Base-by-base conservation (phyloP, 2,888 invertebrate genomes). In the Troglohyphantes excavatus region DNA sequence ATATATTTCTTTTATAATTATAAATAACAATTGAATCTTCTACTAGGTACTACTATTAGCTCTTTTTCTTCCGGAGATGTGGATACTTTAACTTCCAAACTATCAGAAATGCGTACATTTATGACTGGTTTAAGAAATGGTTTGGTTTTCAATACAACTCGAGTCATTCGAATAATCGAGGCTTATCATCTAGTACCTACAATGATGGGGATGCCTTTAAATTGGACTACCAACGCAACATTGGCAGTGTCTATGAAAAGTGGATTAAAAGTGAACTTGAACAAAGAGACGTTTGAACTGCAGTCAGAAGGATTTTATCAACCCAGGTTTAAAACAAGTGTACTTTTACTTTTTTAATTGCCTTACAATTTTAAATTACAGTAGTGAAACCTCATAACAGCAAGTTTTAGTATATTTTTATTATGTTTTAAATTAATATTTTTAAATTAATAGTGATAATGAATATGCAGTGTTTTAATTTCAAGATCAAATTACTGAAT, bases 201-300 rank as follows among this genome's bases (percentile, higher is more conserved):
- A 2, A 67, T 91, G 78, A 91, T 91, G 91, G 91, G 91, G 5
- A 59, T 90, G 19, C 90, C 91, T 2, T 67, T 91, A 3, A 91
- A 90, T 23, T 91, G 91, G 91, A 90, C 91, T 33, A 83, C 90
- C 2, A 90, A 90, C 19, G 91, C 82, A 17, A 90, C 81, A 11
- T 33, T 90, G 3, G 90, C 82, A 1, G 61, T 76, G 23, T 87
- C 86, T 13, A 1, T 88, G 13, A 68, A 90, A 61, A 46, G 75
- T 53, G 82, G 85, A n/a, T 65, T 90, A 7, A 81, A 72, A 53
- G 2, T 68, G 29, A 17, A 59, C 17, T 29, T 72, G 2, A 46
- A 63, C 33, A 3, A 13, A 0, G 59, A 72, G 11, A 21, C 68
- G 2, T 19, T 29, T n/a, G 23, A 65, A 5, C 3, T 84, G 21